Conservation (phyloP, 2,888 invertebrate species). For the Agrenia bidenticulata region DNA sequence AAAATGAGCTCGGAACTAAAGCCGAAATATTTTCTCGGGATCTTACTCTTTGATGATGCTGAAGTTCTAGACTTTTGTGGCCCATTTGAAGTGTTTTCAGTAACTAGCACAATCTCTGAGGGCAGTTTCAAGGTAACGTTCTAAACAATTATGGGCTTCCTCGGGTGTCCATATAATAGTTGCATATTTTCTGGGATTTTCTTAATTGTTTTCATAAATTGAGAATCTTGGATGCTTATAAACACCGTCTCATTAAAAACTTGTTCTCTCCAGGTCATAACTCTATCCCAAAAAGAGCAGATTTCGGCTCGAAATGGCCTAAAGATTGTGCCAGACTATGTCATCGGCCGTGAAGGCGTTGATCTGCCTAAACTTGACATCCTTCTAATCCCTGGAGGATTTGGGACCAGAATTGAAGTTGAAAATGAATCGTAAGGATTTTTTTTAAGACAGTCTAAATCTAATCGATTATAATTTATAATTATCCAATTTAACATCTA, state of each 20-base stretch:
- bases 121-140: conserved; percentile 1
- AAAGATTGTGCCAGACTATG: conserved; percentile 8
- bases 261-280: conserved; percentile 1
- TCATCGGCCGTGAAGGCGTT: not conserved
- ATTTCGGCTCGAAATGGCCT: conserved; percentile 12
- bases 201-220: no score
- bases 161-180: no score
- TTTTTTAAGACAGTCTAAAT: no score
- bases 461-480: not conserved
- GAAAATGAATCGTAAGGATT: conserved; percentile 17
- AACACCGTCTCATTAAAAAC: no score
- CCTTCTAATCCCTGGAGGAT: conserved; percentile 14
- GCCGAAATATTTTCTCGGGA: conserved; percentile 6
- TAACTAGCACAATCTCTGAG: not conserved
- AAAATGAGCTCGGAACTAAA: no score
- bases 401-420: conserved; percentile 3
- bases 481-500: no score
- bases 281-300: conserved; percentile 6
- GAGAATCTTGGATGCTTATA: not conserved
- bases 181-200: no score
- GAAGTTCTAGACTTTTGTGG: conserved; percentile 22
- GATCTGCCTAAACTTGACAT: conserved; percentile 11
- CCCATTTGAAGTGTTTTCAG: conserved; percentile 20
- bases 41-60: conserved; percentile 18
- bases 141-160: no score